Evolutionary conservation across 2,888 invertebrate species (phyloP).

Genomic region (Cerceris ruficornis): DNA sequence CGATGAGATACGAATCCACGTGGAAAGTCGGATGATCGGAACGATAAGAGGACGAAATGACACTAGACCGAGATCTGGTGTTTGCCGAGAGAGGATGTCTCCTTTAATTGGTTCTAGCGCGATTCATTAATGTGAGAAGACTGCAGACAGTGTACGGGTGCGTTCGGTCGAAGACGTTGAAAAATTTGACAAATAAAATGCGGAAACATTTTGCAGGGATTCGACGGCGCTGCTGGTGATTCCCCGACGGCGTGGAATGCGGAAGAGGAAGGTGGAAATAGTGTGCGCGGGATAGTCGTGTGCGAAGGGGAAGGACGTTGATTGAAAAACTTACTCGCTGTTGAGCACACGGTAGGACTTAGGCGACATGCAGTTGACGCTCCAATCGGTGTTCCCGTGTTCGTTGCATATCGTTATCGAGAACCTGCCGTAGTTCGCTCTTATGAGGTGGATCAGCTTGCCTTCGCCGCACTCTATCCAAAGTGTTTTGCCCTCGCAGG

Average conservation of each 20-base stretch:
- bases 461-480: conserved; percentile 94
- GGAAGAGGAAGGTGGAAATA: conserved; percentile 5
- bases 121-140: conserved; percentile 53
- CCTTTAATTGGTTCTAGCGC: conserved; percentile 58
- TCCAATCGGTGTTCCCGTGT: conserved; percentile 98
- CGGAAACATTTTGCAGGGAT: neutral
- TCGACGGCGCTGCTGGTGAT: conserved; percentile 1
- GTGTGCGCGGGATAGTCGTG: conserved; percentile 10
- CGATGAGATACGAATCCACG: conserved; percentile 51
- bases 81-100: conserved; percentile 37
- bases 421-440: conserved; percentile 97
- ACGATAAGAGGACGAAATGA: conserved; percentile 50
- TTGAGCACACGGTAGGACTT: conserved; percentile 94
- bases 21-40: conserved; percentile 54
- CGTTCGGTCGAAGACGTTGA: neutral
- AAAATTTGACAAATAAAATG: neutral
- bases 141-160: neutral
- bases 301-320: conserved; percentile 28
- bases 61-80: conserved; percentile 41
- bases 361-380: conserved; percentile 96
- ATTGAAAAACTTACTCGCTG: conserved; percentile 86
- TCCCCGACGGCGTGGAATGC: conserved; percentile 12
- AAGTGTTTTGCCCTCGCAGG: conserved; percentile 95
- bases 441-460: conserved; percentile 94
- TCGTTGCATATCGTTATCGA: conserved; percentile 98